phyloP scores from a whole-genome alignment of 1,140 invertebrate species.

The Drosophila leontia region DNA sequence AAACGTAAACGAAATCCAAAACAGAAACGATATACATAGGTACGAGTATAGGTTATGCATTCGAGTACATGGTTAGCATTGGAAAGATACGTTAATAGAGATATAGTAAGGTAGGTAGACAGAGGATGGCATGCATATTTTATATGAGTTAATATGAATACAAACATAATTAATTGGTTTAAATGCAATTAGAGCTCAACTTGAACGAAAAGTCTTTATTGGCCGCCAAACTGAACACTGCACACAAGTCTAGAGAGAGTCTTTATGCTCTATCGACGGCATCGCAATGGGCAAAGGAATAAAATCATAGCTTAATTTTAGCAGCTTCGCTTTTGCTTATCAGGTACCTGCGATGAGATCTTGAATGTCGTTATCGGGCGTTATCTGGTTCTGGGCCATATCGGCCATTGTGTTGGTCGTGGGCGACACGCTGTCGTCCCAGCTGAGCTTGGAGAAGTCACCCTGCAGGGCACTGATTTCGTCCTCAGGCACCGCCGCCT shows the following conservation, averaged over 20 bases:
- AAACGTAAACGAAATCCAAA: neutral
- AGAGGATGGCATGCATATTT: slow-evolving; percentile 43
- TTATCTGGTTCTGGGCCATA: slow-evolving; percentile 80
- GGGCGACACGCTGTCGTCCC: slow-evolving; percentile 83
- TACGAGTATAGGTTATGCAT: slow-evolving; percentile 40
- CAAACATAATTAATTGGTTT: slow-evolving; percentile 51
- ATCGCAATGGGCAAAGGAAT: slow-evolving; percentile 35
- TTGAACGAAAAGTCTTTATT: slow-evolving; percentile 75
- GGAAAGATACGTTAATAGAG: slow-evolving; percentile 51
- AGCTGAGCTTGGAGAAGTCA: slow-evolving; percentile 84
- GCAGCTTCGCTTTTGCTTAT: slow-evolving; percentile 19
- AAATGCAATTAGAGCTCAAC: slow-evolving; percentile 85
- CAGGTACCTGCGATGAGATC: slow-evolving; percentile 80
- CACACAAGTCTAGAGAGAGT: slow-evolving; percentile 30
- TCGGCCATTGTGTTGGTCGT: slow-evolving; percentile 83
- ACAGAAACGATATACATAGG: slow-evolving; percentile 8
- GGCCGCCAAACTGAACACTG: slow-evolving; percentile 49
- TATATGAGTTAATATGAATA: slow-evolving; percentile 42
- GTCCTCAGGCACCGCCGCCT: slow-evolving; percentile 72
- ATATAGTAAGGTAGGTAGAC: slow-evolving; percentile 43
- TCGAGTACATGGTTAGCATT: slow-evolving; percentile 39
- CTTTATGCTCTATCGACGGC: slow-evolving; percentile 51
- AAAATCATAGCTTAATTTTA: slow-evolving; percentile 30
- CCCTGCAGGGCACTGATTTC: slow-evolving; percentile 81
- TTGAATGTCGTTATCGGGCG: slow-evolving; percentile 84